Conservation (phyloP, 1,140 invertebrate species). For the Metaphire vulgaris region DNA sequence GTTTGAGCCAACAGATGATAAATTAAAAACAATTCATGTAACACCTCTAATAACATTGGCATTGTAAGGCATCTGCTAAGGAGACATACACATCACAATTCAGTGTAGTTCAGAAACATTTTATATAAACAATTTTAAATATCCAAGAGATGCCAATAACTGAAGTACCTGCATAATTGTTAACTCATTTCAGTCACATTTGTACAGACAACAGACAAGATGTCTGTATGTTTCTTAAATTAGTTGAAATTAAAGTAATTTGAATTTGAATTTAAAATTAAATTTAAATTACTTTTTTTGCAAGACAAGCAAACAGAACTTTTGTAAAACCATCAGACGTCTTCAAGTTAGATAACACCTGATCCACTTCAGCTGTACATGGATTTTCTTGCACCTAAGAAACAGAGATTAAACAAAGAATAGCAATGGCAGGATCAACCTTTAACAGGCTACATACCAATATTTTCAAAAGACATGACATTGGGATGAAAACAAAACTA, state of each 20-base stretch:
- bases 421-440: too few relatives aligned
- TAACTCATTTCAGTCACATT: too few relatives aligned
- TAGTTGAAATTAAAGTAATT: too few relatives aligned
- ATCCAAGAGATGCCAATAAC: background rate
- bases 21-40: constrained; percentile 1
- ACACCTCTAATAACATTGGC: background rate
- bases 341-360: constrained; percentile 65
- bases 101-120: background rate
- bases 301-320: constrained; percentile 60
- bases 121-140: constrained; percentile 4
- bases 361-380: constrained; percentile 62
- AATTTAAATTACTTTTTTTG: too few relatives aligned
- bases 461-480: too few relatives aligned
- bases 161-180: too few relatives aligned
- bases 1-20: background rate
- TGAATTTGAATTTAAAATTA: too few relatives aligned
- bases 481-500: too few relatives aligned
- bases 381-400: constrained; percentile 65
- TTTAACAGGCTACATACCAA: too few relatives aligned
- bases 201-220: too few relatives aligned
- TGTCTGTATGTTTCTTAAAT: too few relatives aligned
- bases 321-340: constrained; percentile 65
- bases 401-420: too few relatives aligned
- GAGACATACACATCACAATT: background rate
- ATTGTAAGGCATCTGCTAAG: background rate